Base-by-base conservation (phyloP, 2,797 vertebrate genomes). In the Gorsachius magnificus region DNA sequence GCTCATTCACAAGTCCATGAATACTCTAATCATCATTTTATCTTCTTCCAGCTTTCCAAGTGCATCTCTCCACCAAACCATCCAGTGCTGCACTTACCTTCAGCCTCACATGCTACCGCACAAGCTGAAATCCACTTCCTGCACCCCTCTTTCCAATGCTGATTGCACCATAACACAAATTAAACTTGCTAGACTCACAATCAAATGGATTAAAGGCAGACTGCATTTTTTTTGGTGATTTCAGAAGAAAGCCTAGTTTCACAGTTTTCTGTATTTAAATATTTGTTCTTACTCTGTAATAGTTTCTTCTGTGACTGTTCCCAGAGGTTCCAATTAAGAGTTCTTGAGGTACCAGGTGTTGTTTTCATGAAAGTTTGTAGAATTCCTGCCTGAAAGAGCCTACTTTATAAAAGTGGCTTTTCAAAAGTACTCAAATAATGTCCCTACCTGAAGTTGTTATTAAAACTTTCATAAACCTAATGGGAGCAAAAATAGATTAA, bases 281-380 rank as follows among this genome's bases (percentile, higher is more conserved):
- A 90, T 77, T 88, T 90, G 31, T 78, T 90, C 63, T 89, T 89
- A 60, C 33, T 76, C 56, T 31, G 22, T 38, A 77, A 63, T 13
- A 86, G 60, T 31, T 93, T 81, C 50, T 90, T 85, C 81, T 54
- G 35, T 66, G 45, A 80, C 70, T 84, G 56, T 26, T 94, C 74
- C 83, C 80, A 92, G 15, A 93, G 71, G 88, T 81, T 92, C 33
- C 61, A 96, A 93, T 83, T 93, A 93, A 94, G 36, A 89, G 53
- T 71, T 84, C 64, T 65, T 64, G 68, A 57, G 41, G 56, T 87
- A 94, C 15, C 63, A 92, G 48, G 63, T 74, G 21, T 13, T 89
- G 26, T 53, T 87, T 60, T 56, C 11, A 17, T 36, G 45, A 82
- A 90, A 12, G 29, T 57, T n/a, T 58, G n/a, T 16, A 87, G 56